These are phyloP conservation scores for Brachionus calyciflorus DNA, from an alignment of 1,140 invertebrate genomes.

Conservation along the genomic window DNA sequence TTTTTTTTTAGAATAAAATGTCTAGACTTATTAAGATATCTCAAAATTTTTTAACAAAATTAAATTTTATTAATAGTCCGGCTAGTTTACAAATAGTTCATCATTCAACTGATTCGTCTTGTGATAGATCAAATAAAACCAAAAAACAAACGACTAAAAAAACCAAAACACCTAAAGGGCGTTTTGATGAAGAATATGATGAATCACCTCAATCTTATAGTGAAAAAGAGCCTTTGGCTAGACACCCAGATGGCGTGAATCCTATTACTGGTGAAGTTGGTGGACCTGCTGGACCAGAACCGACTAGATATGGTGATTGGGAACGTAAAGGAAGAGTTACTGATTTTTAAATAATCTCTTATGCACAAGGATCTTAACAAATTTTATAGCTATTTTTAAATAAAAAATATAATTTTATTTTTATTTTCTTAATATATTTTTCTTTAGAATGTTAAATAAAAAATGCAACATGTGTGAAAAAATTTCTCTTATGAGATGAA, in stretches of 20 bases:
- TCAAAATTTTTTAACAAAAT: background rate
- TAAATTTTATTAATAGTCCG: background rate
- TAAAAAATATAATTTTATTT: background rate
- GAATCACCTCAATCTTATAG: constrained; percentile 27
- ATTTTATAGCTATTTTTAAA: background rate
- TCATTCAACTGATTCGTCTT: background rate
- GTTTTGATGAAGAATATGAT: constrained; percentile 44
- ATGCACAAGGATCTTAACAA: too few species aligned
- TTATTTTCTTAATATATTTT: background rate
- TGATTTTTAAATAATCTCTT: constrained; percentile 11
- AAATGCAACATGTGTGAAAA: background rate
- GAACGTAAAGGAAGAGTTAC: constrained; percentile 69
- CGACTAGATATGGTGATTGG: constrained; percentile 98
- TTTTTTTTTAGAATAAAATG: constrained; percentile 11
- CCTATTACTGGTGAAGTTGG: constrained; percentile 86
- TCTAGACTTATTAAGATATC: background rate
- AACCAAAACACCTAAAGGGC: constrained; percentile 10
- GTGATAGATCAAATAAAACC: constrained; percentile 10
- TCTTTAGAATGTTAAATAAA: background rate
- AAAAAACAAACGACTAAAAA: background rate
- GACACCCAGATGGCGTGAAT: constrained; percentile 32
- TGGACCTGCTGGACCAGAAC: constrained; percentile 92
- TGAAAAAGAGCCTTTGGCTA: constrained; percentile 40
- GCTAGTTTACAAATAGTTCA: background rate
- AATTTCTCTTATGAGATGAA: background rate